Base-by-base conservation (phyloP, 2,113 vertebrate species). In the Pantherophis guttatus region DNA sequence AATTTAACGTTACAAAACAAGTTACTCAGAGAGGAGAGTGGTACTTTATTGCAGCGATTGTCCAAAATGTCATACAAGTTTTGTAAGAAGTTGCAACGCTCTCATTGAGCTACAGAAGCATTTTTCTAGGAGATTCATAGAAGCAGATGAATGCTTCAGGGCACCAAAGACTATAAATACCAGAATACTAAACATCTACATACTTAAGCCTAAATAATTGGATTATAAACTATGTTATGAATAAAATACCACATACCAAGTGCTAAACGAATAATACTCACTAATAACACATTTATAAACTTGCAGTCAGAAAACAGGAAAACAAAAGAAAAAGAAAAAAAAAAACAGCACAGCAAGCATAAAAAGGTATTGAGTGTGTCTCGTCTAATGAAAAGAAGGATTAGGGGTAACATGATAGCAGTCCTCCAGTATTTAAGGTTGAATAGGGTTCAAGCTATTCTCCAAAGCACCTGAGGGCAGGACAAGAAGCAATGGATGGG, bases 1-100 rank as follows among this genome's bases (percentile, higher is more conserved):
- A 91, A 75, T 21, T 0, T 81, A 93, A 92, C 26, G 92, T 94
- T 93, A 95, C 87, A 92, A 50, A 19, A 70, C 5, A 5, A 87
- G 90, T 90, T 96, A 94, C 11, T 26, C 39, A 52, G 88, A 24
- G 54, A 89, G 29, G 13, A 81, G 23, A 29, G 52, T 55, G 13
- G 75, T 81, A 81, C 8, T 44, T 81, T 81, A 81, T 81, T 9
- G 19, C 75, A 1, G 17, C 33, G 8, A 81, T 81, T 39, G 70
- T 21, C 75, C 17, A 81, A 17, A 39, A 81, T 81, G 17, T 21
- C 75, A 10, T 4, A 21, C 75, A 39, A 8, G 8, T 81, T 81
- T 81, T 44, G 75, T 81, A 21, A 39, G 15, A 75, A 17, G 6
- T 33, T 39, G 15, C n/a, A 75, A 39, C 13, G 8, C 17, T 81